These are phyloP conservation scores for Paracanthobrama guichenoti DNA, from an alignment of 2,113 vertebrate species.

Conservation along the genomic window DNA sequence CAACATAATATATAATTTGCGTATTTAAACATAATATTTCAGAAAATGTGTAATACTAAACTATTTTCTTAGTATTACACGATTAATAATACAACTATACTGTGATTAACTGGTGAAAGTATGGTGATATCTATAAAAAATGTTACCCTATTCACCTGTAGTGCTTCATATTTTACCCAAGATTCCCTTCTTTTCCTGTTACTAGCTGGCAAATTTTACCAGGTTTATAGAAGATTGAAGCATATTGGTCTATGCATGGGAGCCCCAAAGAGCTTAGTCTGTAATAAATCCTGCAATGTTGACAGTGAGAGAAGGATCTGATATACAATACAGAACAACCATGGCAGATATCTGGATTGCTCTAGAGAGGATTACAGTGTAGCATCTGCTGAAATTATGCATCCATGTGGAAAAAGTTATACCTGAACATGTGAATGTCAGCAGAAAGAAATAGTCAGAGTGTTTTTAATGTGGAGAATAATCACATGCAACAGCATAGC, in stretches of 20 bases:
- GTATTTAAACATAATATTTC: no score
- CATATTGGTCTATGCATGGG: neutral
- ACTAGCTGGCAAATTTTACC: neutral
- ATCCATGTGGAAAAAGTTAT: constrained; percentile 13
- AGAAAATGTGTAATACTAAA: no score
- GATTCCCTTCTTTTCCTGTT: neutral
- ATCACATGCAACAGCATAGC: neutral
- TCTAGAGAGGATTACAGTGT: constrained; percentile 39
- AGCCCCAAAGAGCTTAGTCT: constrained; percentile 4
- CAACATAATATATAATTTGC: no score
- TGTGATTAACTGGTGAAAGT: no score
- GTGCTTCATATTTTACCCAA: neutral
- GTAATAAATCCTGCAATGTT: constrained; percentile 26
- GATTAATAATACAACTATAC: no score
- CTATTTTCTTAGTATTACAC: no score
- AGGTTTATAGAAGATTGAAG: neutral
- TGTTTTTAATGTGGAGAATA: neutral
- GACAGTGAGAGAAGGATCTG: constrained; percentile 26
- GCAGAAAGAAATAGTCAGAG: constrained; percentile 22
- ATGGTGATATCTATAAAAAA: no score
- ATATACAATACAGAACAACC: constrained; percentile 4
- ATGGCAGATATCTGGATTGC: constrained; percentile 38
- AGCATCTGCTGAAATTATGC: constrained; percentile 44
- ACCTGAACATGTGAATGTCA: constrained; percentile 22
- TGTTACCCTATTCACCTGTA: no score